Base-by-base conservation (phyloP, 2,113 vertebrate species). In the Dendropsophus ebraccatus region DNA sequence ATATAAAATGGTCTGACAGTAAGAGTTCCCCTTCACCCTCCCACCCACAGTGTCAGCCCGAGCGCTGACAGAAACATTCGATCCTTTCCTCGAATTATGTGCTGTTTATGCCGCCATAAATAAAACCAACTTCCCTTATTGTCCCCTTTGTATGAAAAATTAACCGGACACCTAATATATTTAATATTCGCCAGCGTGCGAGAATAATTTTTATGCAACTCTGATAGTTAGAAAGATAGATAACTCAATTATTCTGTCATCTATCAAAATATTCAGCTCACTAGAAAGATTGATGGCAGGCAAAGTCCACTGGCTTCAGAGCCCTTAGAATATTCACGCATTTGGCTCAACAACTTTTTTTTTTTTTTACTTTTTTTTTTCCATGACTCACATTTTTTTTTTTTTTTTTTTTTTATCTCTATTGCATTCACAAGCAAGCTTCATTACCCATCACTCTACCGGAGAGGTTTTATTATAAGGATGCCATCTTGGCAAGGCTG, bases 181-280 rank as follows among this genome's bases (percentile, higher is more conserved):
- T 97, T 97, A 99, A 98, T 97, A 98, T 97, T 98, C 96, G 97
- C 92, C 92, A 96, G 95, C 96, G 97, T 95, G 96, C 97, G 96
- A 95, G 92, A 97, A 97, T 97, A 97, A 97, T 97, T 98, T 96
- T 98, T 97, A 97, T 96, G 96, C 97, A 97, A 98, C 94, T 97
- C 95, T 94, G 95, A 97, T 97, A 96, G 96, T 96, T 96, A 96
- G 95, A 91, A 95, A 99, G 97, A 99, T 95, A 96, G 96, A 99
- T 97, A 97, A 97, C 97, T 98, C 96, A 98, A 98, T 99, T 98
- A 99, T 95, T 93, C 94, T 93, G 94, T 94, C 96, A 98, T 99
- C 95, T 96, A 96, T 99, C 97, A 97, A 96, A 96, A 95, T 95
- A 96, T 96, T 97, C 92, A 96, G 94, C 94, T 94, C 95, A 96